Conservation (phyloP, 2,888 invertebrate species). For the Tineola bisselliella region DNA sequence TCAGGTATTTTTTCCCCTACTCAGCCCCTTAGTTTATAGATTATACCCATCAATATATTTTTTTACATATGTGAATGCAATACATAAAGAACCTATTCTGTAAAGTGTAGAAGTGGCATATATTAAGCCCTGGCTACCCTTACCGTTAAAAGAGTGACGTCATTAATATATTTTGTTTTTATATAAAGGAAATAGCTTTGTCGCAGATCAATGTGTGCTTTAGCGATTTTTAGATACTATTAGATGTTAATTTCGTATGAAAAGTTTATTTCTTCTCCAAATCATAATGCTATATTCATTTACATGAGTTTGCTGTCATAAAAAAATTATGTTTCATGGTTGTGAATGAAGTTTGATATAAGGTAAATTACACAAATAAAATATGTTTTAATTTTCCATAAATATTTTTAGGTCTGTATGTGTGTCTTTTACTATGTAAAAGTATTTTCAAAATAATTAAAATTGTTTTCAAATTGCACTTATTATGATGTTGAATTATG, state of each 20-base stretch:
- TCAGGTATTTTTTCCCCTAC: slow-evolving; percentile 31
- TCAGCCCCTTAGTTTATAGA: not conserved
- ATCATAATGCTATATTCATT: too few relatives aligned
- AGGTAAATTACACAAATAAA: too few relatives aligned
- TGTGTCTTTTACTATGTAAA: too few relatives aligned
- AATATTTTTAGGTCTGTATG: too few relatives aligned
- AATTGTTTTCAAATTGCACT: too few relatives aligned
- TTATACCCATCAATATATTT: not conserved
- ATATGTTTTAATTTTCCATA: too few relatives aligned
- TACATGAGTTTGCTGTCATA: not conserved
- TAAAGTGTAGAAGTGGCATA: not conserved
- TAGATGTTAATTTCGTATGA: too few relatives aligned
- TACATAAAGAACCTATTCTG: not conserved
- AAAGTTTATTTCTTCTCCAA: too few relatives aligned
- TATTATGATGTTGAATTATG: too few relatives aligned
- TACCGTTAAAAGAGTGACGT: not conserved
- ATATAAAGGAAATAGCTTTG: not conserved
- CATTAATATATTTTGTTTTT: not conserved
- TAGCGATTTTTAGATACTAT: not conserved
- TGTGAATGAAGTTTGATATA: not conserved
- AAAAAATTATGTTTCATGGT: slow-evolving; percentile 8
- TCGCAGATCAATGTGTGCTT: not conserved
- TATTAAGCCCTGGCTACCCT: not conserved
- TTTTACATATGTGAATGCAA: not conserved
- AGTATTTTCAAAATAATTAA: too few relatives aligned